phyloP scores from a whole-genome alignment of 2,888 invertebrate species.

The Schizotus pectinicornis region DNA sequence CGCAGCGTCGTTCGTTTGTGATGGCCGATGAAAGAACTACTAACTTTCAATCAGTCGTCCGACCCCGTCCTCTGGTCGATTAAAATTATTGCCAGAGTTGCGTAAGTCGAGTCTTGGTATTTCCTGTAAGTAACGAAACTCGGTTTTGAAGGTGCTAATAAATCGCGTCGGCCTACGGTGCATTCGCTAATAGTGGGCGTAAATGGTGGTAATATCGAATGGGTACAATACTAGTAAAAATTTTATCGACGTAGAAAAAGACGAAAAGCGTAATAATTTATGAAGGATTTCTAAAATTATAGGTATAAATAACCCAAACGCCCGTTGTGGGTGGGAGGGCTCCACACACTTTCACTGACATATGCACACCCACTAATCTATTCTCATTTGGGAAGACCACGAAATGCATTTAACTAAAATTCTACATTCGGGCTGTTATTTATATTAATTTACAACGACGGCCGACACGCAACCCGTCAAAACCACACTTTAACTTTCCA shows the following conservation, averaged over 20 bases:
- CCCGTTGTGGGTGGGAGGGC: conserved; percentile 31
- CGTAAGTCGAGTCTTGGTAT: conserved; percentile 11
- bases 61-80: conserved; percentile 37
- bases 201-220: too few species aligned
- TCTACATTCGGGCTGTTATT: background rate
- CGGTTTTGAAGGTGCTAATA: conserved; percentile 3
- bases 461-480: conserved; percentile 11
- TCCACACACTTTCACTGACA: conserved; percentile 35
- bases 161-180: too few species aligned
- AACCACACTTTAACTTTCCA: conserved; percentile 6
- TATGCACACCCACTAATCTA: conserved; percentile 31
- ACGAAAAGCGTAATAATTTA: conserved; percentile 24
- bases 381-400: conserved; percentile 23
- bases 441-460: too few species aligned
- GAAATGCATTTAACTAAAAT: conserved; percentile 22
- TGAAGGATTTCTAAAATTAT: conserved; percentile 31
- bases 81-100: conserved; percentile 16
- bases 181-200: too few species aligned
- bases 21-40: conserved; percentile 43
- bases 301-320: conserved; percentile 31
- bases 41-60: conserved; percentile 46
- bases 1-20: conserved; percentile 42
- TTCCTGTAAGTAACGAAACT: too few species aligned
- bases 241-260: conserved; percentile 14
- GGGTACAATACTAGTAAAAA: background rate